phyloP scores from a whole-genome alignment of 2,113 vertebrate species.

The mouse (Mus musculus) region GRCm39 chr3:148552501-148553000 shows the following conservation, averaged over 20 bases:
- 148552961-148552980: neutral
- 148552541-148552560: conserved; percentile 99
- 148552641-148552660: conserved; percentile 98
- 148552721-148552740: conserved; percentile 73
- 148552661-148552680: conserved; percentile 96
- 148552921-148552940: conserved; percentile 63
- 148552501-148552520: conserved; percentile 97
- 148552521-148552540: conserved; percentile 98
- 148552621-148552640: conserved; percentile 96
- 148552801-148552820: conserved; percentile 73
- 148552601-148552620: conserved; percentile 99
- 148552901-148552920: neutral
- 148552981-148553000: conserved; percentile 57
- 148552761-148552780: conserved; percentile 82
- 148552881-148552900: conserved; percentile 47
- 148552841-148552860: conserved; percentile 47
- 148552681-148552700: conserved; percentile 84
- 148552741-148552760: conserved; percentile 84
- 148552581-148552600: conserved; percentile 97
- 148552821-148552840: conserved; percentile 68
- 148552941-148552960: conserved; percentile 59
- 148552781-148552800: conserved; percentile 80
- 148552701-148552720: conserved; percentile 73
- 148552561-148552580: conserved; percentile 98
- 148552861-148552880: conserved; percentile 65